Conservation (phyloP, 2,113 vertebrate species). For the Colossoma macropomum region DNA sequence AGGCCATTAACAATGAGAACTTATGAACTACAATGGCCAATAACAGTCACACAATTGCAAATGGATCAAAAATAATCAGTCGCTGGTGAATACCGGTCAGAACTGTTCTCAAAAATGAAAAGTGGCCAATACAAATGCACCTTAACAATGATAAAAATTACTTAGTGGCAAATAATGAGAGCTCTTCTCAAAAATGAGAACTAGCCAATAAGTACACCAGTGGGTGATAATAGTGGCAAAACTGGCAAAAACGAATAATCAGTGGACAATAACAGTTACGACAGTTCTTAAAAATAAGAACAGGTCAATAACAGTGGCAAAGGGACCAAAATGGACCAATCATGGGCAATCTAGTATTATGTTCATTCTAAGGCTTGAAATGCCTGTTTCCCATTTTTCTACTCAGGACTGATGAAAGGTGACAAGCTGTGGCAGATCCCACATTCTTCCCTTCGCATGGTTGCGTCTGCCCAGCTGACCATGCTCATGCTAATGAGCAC, state of each 20-base stretch:
- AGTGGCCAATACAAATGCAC: neutral
- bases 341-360: neutral
- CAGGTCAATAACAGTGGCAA: neutral
- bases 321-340: neutral
- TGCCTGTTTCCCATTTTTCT: slow-evolving; percentile 62
- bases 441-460: slow-evolving; percentile 75
- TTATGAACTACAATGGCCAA: neutral
- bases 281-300: neutral
- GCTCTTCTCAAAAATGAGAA: too few relatives aligned
- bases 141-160: too few relatives aligned
- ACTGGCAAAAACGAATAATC: too few relatives aligned
- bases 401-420: slow-evolving; percentile 79
- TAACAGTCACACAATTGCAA: neutral
- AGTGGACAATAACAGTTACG: neutral
- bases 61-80: neutral
- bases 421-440: slow-evolving; percentile 80
- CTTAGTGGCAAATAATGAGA: too few relatives aligned
- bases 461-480: slow-evolving; percentile 74
- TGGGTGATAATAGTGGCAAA: too few relatives aligned
- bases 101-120: too few relatives aligned
- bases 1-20: too few relatives aligned
- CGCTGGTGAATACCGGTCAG: neutral
- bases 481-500: slow-evolving; percentile 82
- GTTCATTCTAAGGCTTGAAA: slow-evolving; percentile 12
- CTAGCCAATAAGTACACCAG: neutral